Evolutionary conservation across 2,113 vertebrate genomes (phyloP).

Genomic region (Myodes glareolus): DNA sequence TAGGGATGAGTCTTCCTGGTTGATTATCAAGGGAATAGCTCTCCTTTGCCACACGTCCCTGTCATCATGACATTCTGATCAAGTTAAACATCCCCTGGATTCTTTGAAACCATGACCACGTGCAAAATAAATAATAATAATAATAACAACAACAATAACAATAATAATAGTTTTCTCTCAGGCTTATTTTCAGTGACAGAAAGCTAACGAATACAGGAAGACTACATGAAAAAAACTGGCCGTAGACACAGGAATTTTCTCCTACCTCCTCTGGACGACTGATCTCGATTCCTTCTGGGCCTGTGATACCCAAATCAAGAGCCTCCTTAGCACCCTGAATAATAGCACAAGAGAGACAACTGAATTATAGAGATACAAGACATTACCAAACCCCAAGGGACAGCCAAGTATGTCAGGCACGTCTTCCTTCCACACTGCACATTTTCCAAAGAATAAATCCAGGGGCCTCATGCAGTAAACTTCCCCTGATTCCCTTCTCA

Average conservation of each 20-base stretch:
- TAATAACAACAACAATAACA: background rate
- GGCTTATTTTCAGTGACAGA: background rate
- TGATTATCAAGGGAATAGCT: background rate
- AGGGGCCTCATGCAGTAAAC: background rate
- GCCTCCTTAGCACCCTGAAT: slow-evolving; percentile 95
- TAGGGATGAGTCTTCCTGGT: no score
- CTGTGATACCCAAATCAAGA: slow-evolving; percentile 95
- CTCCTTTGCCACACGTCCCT: background rate
- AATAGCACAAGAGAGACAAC: background rate
- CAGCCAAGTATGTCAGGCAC: background rate
- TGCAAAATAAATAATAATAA: background rate
- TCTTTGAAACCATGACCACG: background rate
- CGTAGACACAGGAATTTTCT: background rate
- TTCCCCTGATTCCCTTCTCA: background rate
- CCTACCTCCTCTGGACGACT: slow-evolving; percentile 96
- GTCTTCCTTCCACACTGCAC: background rate
- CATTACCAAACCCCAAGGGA: background rate
- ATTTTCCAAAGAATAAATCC: background rate
- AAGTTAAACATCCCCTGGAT: background rate
- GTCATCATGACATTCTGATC: background rate
- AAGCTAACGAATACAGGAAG: background rate
- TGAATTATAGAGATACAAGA: background rate
- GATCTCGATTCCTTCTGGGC: slow-evolving; percentile 97
- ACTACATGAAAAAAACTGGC: background rate
- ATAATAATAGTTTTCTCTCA: background rate